Conservation (phyloP, 2,113 vertebrate species). For the Periophthalmus modestus region DNA sequence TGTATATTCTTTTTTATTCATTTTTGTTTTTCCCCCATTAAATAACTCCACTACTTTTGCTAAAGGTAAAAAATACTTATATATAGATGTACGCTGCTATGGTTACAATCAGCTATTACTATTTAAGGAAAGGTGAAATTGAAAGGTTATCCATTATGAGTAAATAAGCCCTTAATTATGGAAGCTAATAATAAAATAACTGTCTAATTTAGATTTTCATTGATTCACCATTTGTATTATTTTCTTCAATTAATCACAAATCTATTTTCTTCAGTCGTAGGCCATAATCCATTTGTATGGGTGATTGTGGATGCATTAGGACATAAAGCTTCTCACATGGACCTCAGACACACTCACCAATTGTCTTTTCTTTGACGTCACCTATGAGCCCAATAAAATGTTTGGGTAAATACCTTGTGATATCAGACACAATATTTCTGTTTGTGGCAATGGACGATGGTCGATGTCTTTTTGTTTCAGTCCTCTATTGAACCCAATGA, state of each 20-base stretch:
- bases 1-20: not conserved
- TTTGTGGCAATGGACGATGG: slow-evolving; percentile 16
- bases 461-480: slow-evolving; percentile 29
- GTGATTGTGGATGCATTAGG: not conserved
- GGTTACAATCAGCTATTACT: not conserved
- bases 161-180: too few species aligned
- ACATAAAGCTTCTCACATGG: slow-evolving; percentile 7
- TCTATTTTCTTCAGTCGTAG: not conserved
- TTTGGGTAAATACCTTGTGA: slow-evolving; percentile 13
- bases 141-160: not conserved
- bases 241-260: not conserved
- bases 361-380: slow-evolving; percentile 43
- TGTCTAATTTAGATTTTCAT: not conserved
- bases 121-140: not conserved
- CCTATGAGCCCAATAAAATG: slow-evolving; percentile 19
- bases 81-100: not conserved
- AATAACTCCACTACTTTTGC: not conserved
- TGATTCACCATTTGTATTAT: not conserved
- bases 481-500: slow-evolving; percentile 15
- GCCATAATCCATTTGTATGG: not conserved
- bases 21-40: not conserved
- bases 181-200: too few species aligned
- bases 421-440: slow-evolving; percentile 39
- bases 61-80: not conserved
- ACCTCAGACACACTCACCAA: slow-evolving; percentile 66